These are phyloP conservation scores for Melinaea marsaeus DNA, from an alignment of 2,888 invertebrate genomes.

Conservation along the genomic window DNA sequence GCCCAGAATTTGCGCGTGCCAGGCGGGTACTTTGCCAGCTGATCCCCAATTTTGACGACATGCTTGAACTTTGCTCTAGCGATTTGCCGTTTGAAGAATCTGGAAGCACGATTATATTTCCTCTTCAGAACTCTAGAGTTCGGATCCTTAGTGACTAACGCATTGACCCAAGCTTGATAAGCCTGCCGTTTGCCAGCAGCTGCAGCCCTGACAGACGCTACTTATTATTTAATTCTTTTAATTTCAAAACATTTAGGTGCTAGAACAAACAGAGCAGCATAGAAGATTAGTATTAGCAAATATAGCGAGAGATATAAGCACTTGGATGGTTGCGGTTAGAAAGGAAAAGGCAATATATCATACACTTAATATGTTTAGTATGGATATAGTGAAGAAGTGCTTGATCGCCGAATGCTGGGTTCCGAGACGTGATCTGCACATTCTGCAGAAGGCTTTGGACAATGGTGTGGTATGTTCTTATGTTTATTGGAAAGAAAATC, in stretches of 20 bases:
- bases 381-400: constrained; percentile 94
- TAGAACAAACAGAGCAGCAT: constrained; percentile 93
- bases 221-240: constrained; percentile 6
- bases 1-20: too few relatives aligned
- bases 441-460: constrained; percentile 86
- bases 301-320: constrained; percentile 91
- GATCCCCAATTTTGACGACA: too few relatives aligned
- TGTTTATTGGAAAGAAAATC: too few relatives aligned
- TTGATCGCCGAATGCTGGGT: constrained; percentile 95
- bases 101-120: too few relatives aligned
- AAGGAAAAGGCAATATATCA: constrained; percentile 97
- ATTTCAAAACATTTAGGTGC: constrained; percentile 73
- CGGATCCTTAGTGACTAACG: too few relatives aligned
- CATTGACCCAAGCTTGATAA: too few relatives aligned
- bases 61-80: too few relatives aligned
- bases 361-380: constrained; percentile 93
- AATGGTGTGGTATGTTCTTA: constrained; percentile 84
- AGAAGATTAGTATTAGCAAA: constrained; percentile 89
- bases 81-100: too few relatives aligned
- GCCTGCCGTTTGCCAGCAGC: too few relatives aligned
- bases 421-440: constrained; percentile 82
- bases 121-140: too few relatives aligned
- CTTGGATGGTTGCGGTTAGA: constrained; percentile 91
- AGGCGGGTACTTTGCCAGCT: too few relatives aligned
- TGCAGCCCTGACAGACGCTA: too few relatives aligned